Conservation (phyloP, 1,140 invertebrate species). For the Acromyrmex heyeri region DNA sequence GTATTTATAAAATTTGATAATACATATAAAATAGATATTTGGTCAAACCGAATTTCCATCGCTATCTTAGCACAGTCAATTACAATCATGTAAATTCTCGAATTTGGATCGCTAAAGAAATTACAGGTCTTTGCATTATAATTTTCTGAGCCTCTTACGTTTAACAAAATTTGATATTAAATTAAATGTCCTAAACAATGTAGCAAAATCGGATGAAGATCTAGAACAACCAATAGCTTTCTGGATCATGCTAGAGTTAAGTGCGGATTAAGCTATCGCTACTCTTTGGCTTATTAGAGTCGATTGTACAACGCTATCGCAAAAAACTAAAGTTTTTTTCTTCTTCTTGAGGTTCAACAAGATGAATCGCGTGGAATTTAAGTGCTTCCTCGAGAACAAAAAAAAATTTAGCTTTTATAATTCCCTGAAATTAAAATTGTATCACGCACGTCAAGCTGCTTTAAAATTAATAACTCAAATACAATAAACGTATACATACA, state of each 20-base stretch:
- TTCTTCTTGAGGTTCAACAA: not conserved
- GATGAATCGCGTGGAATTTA: not conserved
- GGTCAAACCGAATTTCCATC: not conserved
- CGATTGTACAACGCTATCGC: conserved; percentile 18
- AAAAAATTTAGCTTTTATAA: not conserved
- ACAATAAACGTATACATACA: too few relatives aligned
- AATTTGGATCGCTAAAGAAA: not conserved
- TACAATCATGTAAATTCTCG: not conserved
- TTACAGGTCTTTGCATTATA: not conserved
- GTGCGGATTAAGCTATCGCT: conserved; percentile 47
- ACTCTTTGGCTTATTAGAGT: conserved; percentile 62
- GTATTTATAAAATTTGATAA: too few relatives aligned
- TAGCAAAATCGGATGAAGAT: conserved; percentile 36
- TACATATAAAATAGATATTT: too few relatives aligned
- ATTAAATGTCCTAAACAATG: conserved; percentile 42
- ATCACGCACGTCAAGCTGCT: not conserved
- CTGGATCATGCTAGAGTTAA: conserved; percentile 48
- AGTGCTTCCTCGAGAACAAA: not conserved
- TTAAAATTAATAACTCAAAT: too few relatives aligned
- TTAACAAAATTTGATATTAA: conserved; percentile 43
- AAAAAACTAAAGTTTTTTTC: conserved; percentile 34
- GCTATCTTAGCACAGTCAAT: not conserved
- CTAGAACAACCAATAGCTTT: conserved; percentile 10
- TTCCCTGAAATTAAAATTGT: not conserved
- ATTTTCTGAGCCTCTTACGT: conserved; percentile 3